phyloP scores from a whole-genome alignment of 1,140 invertebrate species.

The Oscheius sp. region DNA sequence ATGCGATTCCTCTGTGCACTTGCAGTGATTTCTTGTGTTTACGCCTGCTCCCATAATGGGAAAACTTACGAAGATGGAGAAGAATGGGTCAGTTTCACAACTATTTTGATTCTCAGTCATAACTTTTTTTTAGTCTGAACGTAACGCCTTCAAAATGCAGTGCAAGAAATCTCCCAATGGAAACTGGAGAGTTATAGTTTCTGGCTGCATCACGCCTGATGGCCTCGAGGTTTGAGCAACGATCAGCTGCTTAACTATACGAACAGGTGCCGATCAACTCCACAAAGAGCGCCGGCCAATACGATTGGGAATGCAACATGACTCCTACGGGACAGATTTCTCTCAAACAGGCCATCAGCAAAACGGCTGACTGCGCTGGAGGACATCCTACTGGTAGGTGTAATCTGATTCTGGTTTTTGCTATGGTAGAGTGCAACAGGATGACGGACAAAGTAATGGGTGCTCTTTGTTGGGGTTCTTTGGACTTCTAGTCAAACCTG shows the following conservation, averaged over 20 bases:
- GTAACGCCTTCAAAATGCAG: constrained; percentile 11
- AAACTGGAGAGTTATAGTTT: not conserved
- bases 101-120: not conserved
- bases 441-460: too few relatives aligned
- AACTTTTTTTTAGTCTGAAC: not conserved
- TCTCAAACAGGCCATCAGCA: constrained; percentile 3
- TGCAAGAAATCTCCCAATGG: not conserved
- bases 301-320: constrained; percentile 1
- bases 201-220: not conserved
- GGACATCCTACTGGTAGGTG: not conserved
- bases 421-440: too few relatives aligned
- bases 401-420: too few relatives aligned
- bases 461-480: too few relatives aligned
- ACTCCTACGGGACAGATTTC: not conserved
- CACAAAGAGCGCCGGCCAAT: not conserved
- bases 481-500: too few relatives aligned
- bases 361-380: not conserved
- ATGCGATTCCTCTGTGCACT: not conserved
- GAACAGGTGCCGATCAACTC: not conserved
- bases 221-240: not conserved
- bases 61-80: not conserved
- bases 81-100: not conserved
- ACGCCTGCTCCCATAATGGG: not conserved
- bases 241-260: not conserved
- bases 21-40: not conserved